Evolutionary conservation across 2,888 invertebrate species (phyloP).

Genomic region (Eretmocerus hayati): DNA sequence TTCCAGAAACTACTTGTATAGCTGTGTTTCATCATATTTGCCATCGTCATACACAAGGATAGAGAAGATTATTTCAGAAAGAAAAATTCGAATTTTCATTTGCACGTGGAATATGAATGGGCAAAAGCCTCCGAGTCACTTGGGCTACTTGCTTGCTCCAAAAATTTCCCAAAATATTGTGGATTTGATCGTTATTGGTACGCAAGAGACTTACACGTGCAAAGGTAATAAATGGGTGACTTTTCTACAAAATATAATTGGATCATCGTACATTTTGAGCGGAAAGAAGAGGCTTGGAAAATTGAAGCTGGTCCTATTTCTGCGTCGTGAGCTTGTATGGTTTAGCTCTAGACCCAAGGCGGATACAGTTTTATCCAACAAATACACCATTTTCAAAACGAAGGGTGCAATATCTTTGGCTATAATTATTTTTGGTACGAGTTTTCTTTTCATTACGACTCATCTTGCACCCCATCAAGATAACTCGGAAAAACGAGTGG

Average conservation of each 20-base stretch:
- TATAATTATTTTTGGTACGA: slow-evolving; percentile 9
- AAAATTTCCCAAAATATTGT: background rate
- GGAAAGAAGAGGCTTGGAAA: slow-evolving; percentile 5
- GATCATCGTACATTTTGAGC: slow-evolving; percentile 1
- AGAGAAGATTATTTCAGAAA: slow-evolving; percentile 5
- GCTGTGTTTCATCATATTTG: background rate
- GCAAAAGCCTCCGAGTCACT: slow-evolving; percentile 1
- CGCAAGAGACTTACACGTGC: slow-evolving; percentile 11
- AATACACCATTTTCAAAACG: slow-evolving; percentile 9
- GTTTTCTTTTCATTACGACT: slow-evolving; percentile 13
- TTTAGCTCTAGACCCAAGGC: slow-evolving; percentile 2
- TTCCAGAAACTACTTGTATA: slow-evolving; percentile 10
- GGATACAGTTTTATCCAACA: slow-evolving; percentile 2
- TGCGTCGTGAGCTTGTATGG: background rate
- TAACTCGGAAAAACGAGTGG: slow-evolving; percentile 3
- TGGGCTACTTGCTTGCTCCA: slow-evolving; percentile 2
- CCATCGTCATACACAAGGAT: background rate
- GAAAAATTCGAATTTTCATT: slow-evolving; percentile 8
- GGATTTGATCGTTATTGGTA: slow-evolving; percentile 11
- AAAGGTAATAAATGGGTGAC: slow-evolving; percentile 1
- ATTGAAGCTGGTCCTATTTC: slow-evolving; percentile 7
- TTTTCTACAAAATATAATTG: slow-evolving; percentile 5
- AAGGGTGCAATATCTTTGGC: slow-evolving; percentile 13
- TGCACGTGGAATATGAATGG: slow-evolving; percentile 16
- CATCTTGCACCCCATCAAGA: slow-evolving; percentile 9